These are phyloP conservation scores for Eupristina koningsbergeri DNA, from an alignment of 1,140 invertebrate genomes.

Conservation along the genomic window DNA sequence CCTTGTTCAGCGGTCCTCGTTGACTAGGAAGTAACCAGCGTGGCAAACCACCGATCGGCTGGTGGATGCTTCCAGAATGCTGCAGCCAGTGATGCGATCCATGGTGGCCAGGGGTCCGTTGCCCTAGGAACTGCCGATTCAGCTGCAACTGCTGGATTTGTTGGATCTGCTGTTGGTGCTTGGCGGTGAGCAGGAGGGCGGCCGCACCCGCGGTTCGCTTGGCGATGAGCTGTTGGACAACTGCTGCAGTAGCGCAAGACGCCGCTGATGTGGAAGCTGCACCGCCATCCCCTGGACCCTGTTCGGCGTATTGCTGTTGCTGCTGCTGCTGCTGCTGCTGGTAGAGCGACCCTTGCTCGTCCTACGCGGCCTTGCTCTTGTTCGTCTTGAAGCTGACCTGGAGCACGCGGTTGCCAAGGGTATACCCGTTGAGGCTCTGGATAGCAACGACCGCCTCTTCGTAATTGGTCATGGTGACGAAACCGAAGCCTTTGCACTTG, in stretches of 20 bases:
- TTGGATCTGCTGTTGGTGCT: conserved; percentile 55
- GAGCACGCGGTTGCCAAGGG: conserved; percentile 95
- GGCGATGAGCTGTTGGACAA: conserved; percentile 27
- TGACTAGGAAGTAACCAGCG: conserved; percentile 26
- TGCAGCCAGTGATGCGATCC: conserved; percentile 58
- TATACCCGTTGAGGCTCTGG: conserved; percentile 97
- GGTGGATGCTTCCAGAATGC: background rate
- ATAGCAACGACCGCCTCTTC: conserved; percentile 98
- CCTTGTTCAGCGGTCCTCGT: background rate
- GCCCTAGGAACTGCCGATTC: conserved; percentile 53
- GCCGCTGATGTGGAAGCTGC: conserved; percentile 42
- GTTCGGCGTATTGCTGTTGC: background rate
- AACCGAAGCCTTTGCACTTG: conserved; percentile 99
- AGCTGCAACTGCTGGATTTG: conserved; percentile 51
- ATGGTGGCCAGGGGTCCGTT: conserved; percentile 50
- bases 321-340: conserved; percentile 51
- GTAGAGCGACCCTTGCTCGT: conserved; percentile 59
- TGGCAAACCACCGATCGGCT: conserved; percentile 48
- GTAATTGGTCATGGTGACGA: conserved; percentile 99
- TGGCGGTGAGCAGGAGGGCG: conserved; percentile 56
- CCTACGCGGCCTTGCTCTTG: conserved; percentile 91
- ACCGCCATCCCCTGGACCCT: conserved; percentile 40
- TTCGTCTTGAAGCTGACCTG: conserved; percentile 99
- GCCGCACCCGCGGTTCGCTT: conserved; percentile 25
- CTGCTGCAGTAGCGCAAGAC: conserved; percentile 16